Base-by-base conservation (phyloP, 2,113 vertebrate species). In the Stictonetta naevosa region DNA sequence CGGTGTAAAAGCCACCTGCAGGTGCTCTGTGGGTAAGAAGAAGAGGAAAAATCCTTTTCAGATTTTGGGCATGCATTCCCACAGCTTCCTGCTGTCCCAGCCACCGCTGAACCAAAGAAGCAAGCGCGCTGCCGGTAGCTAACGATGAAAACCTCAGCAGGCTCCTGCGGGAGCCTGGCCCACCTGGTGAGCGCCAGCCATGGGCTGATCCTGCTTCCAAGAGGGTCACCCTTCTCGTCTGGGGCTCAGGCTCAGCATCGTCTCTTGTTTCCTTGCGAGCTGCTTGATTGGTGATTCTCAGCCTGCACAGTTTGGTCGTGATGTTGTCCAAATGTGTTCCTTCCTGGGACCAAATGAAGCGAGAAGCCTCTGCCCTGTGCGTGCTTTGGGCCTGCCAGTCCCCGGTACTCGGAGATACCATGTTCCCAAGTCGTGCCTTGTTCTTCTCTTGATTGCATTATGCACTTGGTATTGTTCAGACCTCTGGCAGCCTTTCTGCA, bases 51-150 rank as follows among this genome's bases (percentile, higher is more conserved):
- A 95, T 92, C 53, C 80, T 77, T 50, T 56, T 83, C 36, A 73
- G 66, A 84, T 87, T 86, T 92, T 86, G 88, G 83, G 86, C 10
- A 3, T 31, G 14, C 2, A 1, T 91, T 80, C 79, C 95, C 80
- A 72, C 64, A 93, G 90, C 44, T 94, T 94, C 85, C 92, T 94
- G 62, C 75, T 79, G 46, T 71, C 67, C 78, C 42, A 71, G 63
- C 63, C 55, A 12, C 55, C 25, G 50, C 21, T 18, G 60, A 28
- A 46, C 22, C 0, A 2, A 36, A 62, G 71, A 78, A 8, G 60
- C 1, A 7, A 58, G 68, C 17, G 56, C 23, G 2, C 14, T 4
- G 3, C 28, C 9, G 50, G 33, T 7, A 36, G 56, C 36, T 88
- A 21, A 53, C 82, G 72, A 31, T n/a, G 63, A 66, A 85, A 86